Evolutionary conservation across 64 coral and sea anemone species (phyloP), one percentile per base, ranked within the genome.

Genomic region (Catalaphyllia jardinei): DNA sequence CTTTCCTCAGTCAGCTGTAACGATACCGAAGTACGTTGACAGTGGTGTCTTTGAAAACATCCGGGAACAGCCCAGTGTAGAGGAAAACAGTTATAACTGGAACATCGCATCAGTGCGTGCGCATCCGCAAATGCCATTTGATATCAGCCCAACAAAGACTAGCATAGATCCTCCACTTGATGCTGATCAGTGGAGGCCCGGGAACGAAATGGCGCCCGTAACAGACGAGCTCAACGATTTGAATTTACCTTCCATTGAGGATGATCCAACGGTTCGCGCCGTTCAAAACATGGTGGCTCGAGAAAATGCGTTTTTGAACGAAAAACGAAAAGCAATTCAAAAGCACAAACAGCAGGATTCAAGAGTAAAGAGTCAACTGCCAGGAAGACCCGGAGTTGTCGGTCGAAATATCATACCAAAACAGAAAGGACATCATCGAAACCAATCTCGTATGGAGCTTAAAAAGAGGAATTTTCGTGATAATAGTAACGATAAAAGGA

Each of bases 291-390:
- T 85, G 18, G 81, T 71, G 4, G 81, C 81, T 51, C 62, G 71
- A 6, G 81, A 85, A 16, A 85, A 85, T n/a, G 25, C 67, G 35
- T 63, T 51, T 25, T 35, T 35, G 49, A 85, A 35, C 15, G 9
- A 85, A 51, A 85, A 85, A 42, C 81, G 81, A 71, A 85, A 85
- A 42, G 81, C 81, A 2, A 85, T 85, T 27, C 81, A 71, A 85
- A 85, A 28, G 25, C 62, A 50, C 81, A 64, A 85, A 29, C 81
- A 67, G 4, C 62, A 69, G 31, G 38, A 12, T 71, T 85, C 22
- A 14, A 27, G 4, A 16, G 20, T 27, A 14, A 57, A 46, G 6
- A 50, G 63, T 51, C 63, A 51, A 20, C 38, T 10, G 42, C 16
- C 31, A 10, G 31, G 24, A 71, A 71, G 22, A 31, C 81, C 27